Conservation (phyloP, 2,888 invertebrate species). For the Gymnoscelis rufifasciata region DNA sequence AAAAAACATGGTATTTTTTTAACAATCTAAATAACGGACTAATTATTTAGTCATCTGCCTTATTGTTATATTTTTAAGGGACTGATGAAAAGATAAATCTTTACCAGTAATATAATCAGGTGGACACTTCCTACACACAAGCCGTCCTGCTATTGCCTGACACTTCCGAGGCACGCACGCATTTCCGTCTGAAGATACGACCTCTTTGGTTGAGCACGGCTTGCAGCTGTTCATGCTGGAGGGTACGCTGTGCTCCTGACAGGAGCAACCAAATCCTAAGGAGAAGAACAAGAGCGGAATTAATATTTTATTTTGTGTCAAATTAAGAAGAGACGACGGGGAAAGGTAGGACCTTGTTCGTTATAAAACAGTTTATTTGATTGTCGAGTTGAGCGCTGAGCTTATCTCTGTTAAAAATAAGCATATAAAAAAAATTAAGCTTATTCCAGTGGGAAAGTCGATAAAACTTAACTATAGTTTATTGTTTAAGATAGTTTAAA, state of each 20-base stretch:
- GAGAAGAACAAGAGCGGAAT: too few relatives aligned
- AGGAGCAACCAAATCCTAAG: constrained; percentile 59
- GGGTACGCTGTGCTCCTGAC: constrained; percentile 53
- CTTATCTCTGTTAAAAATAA: too few relatives aligned
- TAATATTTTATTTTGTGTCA: too few relatives aligned
- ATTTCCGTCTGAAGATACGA: constrained; percentile 55
- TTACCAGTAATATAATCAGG: constrained; percentile 61
- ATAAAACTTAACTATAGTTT: too few relatives aligned
- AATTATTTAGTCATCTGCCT: not conserved
- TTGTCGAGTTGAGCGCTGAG: too few relatives aligned
- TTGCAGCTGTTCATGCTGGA: constrained; percentile 41
- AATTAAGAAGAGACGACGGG: too few relatives aligned
- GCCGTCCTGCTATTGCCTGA: constrained; percentile 47
- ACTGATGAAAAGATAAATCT: not conserved
- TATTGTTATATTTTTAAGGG: too few relatives aligned
- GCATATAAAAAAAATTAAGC: too few relatives aligned
- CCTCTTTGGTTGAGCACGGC: constrained; percentile 55
- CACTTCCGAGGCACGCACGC: constrained; percentile 62
- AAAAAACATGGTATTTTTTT: not conserved
- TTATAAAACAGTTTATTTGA: too few relatives aligned
- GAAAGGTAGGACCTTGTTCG: too few relatives aligned
- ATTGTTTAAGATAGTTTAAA: not conserved
- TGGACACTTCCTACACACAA: constrained; percentile 64
- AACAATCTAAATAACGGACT: not conserved
- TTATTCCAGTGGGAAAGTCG: too few relatives aligned